Evolutionary conservation across 2,113 vertebrate genomes (phyloP), one percentile per base, ranked within the genome.

Genomic region (Gymnocephalus cernua): DNA sequence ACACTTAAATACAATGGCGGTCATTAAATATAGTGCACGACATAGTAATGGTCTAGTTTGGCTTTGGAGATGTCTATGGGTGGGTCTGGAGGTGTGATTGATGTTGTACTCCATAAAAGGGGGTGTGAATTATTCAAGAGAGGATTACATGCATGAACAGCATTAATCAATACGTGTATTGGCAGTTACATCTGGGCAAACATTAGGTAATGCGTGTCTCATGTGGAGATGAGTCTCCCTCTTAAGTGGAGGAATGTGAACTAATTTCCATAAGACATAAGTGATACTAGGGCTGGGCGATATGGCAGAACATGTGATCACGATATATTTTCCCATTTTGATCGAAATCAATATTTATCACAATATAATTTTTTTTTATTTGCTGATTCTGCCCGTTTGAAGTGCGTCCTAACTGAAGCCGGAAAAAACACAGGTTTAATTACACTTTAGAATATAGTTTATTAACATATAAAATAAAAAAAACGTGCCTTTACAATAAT

Each of bases 101-200:
- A 95, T 94, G 89, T 63, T 69, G 73, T 82, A 27, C 85, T 89
- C 86, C 85, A 92, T 93, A 91, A 94, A 93, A 93, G 77, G 82
- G 80, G 74, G 66, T 90, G 86, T 93, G 91, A 95, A 95, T 94
- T 93, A 95, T 94, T 95, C 91, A 95, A 56, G 81, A 92, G 89
- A 74, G 79, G 83, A 92, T 93, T 91, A 91, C 88, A 86, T 91
- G 86, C 92, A 94, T 93, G 94, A 94, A 94, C 88, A 88, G 83
- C 78, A 87, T 77, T 75, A 93, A 94, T 95, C 93, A 94, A 93
- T 94, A 91, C 69, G 54, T 80, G 63, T 87, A 91, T 88, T 73
- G 88, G 85, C 82, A 82, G 80, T 92, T 91, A 77, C 64, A 84
- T 73, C 71, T 72, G 65, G 75, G 83, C 80, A 82, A 89, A 88